These are phyloP conservation scores for Drosophila seguyi DNA, from an alignment of 1,140 invertebrate genomes.

Conservation along the genomic window DNA sequence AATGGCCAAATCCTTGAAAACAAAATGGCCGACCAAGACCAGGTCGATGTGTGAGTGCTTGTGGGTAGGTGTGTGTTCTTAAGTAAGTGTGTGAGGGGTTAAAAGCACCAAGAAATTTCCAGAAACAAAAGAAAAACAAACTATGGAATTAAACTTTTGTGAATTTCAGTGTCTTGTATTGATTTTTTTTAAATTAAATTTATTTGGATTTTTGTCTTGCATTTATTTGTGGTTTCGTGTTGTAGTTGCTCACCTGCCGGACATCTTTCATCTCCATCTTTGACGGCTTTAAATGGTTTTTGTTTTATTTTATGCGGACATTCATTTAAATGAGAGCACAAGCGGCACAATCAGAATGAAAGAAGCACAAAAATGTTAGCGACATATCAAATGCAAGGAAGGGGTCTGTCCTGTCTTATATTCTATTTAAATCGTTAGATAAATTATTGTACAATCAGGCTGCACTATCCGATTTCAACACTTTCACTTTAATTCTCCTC, in stretches of 20 bases:
- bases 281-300: slow-evolving; percentile 86
- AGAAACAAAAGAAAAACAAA: slow-evolving; percentile 40
- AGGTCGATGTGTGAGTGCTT: slow-evolving; percentile 39
- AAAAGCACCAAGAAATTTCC: slow-evolving; percentile 54
- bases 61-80: slow-evolving; percentile 6
- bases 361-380: slow-evolving; percentile 76
- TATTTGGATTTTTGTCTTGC: slow-evolving; percentile 21
- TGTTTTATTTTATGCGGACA: slow-evolving; percentile 24
- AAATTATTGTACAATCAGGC: not conserved
- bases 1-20: slow-evolving; percentile 51
- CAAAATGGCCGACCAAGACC: slow-evolving; percentile 70
- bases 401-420: slow-evolving; percentile 11
- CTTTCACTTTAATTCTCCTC: slow-evolving; percentile 55
- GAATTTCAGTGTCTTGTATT: slow-evolving; percentile 38
- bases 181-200: slow-evolving; percentile 27
- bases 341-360: slow-evolving; percentile 65
- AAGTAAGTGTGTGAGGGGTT: slow-evolving; percentile 21
- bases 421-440: slow-evolving; percentile 27
- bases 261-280: slow-evolving; percentile 88
- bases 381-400: slow-evolving; percentile 48
- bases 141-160: slow-evolving; percentile 27
- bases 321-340: slow-evolving; percentile 62
- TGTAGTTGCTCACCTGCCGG: slow-evolving; percentile 87
- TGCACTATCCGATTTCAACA: slow-evolving; percentile 65
- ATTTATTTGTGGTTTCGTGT: slow-evolving; percentile 46